Evolutionary conservation across 2,113 vertebrate genomes (phyloP), one percentile per base, ranked within the genome.

Genomic region (Mugil cephalus): DNA sequence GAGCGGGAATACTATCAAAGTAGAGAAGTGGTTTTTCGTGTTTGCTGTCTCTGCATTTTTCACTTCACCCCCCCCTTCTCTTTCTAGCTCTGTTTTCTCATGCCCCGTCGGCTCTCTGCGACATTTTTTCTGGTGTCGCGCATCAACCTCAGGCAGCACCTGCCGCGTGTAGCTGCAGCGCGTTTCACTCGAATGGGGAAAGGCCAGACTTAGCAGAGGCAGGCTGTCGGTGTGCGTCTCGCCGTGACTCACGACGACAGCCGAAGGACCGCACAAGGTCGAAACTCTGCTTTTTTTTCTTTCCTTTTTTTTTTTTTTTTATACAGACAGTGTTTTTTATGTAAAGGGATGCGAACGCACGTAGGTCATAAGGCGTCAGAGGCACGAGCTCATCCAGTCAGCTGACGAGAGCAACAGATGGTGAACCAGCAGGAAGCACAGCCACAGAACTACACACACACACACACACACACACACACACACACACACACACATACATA

Each of bases 331-430:
- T 81, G 75, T 30, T 77, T 85, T 80, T 84, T 79, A 73, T 82
- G 45, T 48, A 67, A 77, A 78, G 63, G 3, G 59, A 80, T 46
- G 50, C 15, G 1, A 71, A 78, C 66, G 46, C 51, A 61, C n/a
- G 15, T 58, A 62, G 77, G 77, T 87, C 83, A 78, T 61, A 5
- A 76, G 79, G 72, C 54, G 11, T 79, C 84, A 82, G 71, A 63
- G 39, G 60, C 81, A 63, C 77, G 48, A 72, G 82, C 81, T 88
- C 76, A 74, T 61, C 70, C 82, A 81, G 82, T 89, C 88, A 89
- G 80, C 84, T 88, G 89, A 89, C 9, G 14, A 68, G 35, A 51
- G 78, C 82, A 88, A 87, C 91, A 91, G 89, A 92, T 89, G 91
- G 90, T 24, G 8, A 74, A 85, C 30, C 89, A 86, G 91, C 88